phyloP scores from a whole-genome alignment of 2,888 invertebrate species.

The Epinotia ramella region DNA sequence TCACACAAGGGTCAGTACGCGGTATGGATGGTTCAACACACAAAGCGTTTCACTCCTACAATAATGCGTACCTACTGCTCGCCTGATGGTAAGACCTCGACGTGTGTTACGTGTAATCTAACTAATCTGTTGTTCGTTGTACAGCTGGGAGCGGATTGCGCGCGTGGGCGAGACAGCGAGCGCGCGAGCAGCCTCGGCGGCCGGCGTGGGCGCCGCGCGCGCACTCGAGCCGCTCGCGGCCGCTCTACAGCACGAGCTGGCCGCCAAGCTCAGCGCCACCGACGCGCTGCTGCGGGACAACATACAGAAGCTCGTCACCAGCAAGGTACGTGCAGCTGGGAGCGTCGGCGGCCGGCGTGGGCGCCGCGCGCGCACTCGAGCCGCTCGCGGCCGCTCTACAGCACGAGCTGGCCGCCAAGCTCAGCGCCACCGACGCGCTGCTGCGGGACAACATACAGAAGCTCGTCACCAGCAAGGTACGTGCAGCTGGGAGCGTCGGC shows the following conservation, averaged over 20 bases:
- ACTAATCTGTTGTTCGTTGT: neutral
- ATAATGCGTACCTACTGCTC: no score
- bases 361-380: constrained; percentile 88
- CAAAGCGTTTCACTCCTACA: no score
- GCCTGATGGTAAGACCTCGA: no score
- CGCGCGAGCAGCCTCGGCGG: constrained; percentile 69
- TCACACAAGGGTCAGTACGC: constrained; percentile 65
- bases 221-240: constrained; percentile 90
- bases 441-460: constrained; percentile 93
- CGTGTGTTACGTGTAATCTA: constrained; percentile 59
- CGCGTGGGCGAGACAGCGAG: constrained; percentile 66
- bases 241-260: constrained; percentile 90
- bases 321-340: constrained; percentile 87
- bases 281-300: constrained; percentile 92
- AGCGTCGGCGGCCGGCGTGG: constrained; percentile 50
- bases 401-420: constrained; percentile 89
- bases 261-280: constrained; percentile 89
- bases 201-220: constrained; percentile 84
- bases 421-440: constrained; percentile 89
- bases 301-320: constrained; percentile 91
- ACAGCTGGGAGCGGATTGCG: constrained; percentile 70
- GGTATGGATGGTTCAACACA: no score
- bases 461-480: constrained; percentile 91
- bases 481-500: constrained; percentile 63
- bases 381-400: constrained; percentile 90